These are phyloP conservation scores for Lophius americanus DNA, from an alignment of 2,797 vertebrate genomes.

Conservation along the genomic window DNA sequence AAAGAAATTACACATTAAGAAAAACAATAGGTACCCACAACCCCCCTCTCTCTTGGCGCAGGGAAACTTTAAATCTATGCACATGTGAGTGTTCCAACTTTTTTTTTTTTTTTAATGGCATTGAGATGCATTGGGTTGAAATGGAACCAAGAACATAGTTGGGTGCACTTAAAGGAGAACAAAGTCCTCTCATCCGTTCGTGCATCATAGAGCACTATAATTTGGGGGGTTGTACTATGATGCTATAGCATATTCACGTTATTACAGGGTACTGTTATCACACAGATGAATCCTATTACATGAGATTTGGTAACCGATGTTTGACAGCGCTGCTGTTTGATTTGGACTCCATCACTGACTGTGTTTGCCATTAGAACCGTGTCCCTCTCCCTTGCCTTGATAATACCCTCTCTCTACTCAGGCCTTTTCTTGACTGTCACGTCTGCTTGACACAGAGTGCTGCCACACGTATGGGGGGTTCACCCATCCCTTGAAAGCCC, in stretches of 20 bases:
- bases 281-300: conserved; percentile 13
- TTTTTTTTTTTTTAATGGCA: conserved; percentile 15
- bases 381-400: conserved; percentile 56
- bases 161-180: conserved; percentile 28
- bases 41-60: conserved; percentile 42
- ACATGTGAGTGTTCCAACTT: conserved; percentile 23
- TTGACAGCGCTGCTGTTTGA: conserved; percentile 31
- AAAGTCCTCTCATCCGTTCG: conserved; percentile 9
- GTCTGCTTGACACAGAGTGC: conserved; percentile 82
- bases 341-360: conserved; percentile 44
- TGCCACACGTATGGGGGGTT: conserved; percentile 76
- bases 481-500: conserved; percentile 80
- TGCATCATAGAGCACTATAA: conserved; percentile 11
- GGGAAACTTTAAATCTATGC: conserved; percentile 42
- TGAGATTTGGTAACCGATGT: conserved; percentile 37
- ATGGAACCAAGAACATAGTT: conserved; percentile 39
- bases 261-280: conserved; percentile 5
- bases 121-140: conserved; percentile 41
- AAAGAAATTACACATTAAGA: conserved; percentile 66
- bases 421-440: conserved; percentile 74
- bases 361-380: conserved; percentile 32
- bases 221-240: neutral
- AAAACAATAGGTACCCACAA: conserved; percentile 51
- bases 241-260: neutral
- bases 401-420: conserved; percentile 63